These are phyloP conservation scores for Scylla paramamosain DNA, from an alignment of 1,140 invertebrate genomes.

Conservation along the genomic window DNA sequence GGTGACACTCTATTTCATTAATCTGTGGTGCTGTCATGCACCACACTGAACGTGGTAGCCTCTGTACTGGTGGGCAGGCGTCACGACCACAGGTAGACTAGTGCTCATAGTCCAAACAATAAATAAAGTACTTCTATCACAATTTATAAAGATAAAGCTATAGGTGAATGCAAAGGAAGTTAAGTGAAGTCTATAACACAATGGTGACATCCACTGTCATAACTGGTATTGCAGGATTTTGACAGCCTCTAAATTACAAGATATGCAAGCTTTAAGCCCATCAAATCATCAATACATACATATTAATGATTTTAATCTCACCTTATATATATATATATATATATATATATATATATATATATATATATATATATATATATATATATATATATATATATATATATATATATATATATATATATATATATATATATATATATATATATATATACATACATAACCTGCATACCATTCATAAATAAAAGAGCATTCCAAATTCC, in stretches of 20 bases:
- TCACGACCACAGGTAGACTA: not conserved
- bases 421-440: not conserved
- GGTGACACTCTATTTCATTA: not conserved
- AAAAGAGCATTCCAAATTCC: not conserved
- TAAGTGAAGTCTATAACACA: not conserved
- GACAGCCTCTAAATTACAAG: not conserved
- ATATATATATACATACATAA: not conserved
- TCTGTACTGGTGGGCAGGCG: not conserved
- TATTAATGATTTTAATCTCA: not conserved
- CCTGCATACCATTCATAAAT: not conserved
- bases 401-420: constrained; percentile 9
- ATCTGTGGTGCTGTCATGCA: not conserved
- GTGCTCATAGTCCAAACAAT: not conserved
- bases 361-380: not conserved
- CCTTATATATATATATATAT: not conserved
- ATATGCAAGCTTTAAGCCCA: not conserved
- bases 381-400: constrained; percentile 8
- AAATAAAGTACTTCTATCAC: not conserved
- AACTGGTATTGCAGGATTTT: not conserved
- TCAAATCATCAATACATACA: not conserved
- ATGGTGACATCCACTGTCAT: not conserved
- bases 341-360: not conserved
- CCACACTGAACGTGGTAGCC: too few relatives aligned
- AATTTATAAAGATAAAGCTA: not conserved
- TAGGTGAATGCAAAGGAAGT: not conserved